phyloP scores from a whole-genome alignment of 2,888 invertebrate genomes.

The Acrobasis repandana region DNA sequence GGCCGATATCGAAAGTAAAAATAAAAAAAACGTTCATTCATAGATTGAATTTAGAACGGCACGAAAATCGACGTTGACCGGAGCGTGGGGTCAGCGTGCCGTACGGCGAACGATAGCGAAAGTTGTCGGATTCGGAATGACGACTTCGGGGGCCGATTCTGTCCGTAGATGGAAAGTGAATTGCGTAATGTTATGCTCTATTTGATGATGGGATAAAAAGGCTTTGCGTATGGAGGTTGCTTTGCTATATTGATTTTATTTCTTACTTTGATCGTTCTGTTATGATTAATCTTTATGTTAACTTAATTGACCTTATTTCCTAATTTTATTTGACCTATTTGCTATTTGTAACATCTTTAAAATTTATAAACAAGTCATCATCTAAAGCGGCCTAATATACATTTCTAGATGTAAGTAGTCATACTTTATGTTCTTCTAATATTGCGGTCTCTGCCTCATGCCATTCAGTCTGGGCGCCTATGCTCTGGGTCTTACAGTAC shows the following conservation, averaged over 20 bases:
- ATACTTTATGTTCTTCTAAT: too few relatives aligned
- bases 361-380: too few relatives aligned
- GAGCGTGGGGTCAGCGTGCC: constrained; percentile 13
- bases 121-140: constrained; percentile 11
- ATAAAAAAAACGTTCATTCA: constrained; percentile 10
- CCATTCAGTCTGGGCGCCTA: too few relatives aligned
- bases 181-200: constrained; percentile 7
- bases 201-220: constrained; percentile 7
- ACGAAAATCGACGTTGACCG: constrained; percentile 5
- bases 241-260: neutral
- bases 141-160: constrained; percentile 1
- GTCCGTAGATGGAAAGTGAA: constrained; percentile 6
- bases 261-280: neutral
- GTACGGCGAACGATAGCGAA: constrained; percentile 12
- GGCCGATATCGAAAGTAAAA: neutral
- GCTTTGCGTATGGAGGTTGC: neutral
- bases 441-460: too few relatives aligned
- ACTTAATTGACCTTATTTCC: too few relatives aligned
- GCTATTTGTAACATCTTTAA: too few relatives aligned
- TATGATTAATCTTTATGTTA: too few relatives aligned
- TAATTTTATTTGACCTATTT: too few relatives aligned
- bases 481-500: too few relatives aligned
- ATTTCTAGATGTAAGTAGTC: too few relatives aligned
- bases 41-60: constrained; percentile 6
- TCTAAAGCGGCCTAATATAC: too few relatives aligned